phyloP scores from a whole-genome alignment of 2,113 vertebrate species.

The Ranitomeya variabilis region DNA sequence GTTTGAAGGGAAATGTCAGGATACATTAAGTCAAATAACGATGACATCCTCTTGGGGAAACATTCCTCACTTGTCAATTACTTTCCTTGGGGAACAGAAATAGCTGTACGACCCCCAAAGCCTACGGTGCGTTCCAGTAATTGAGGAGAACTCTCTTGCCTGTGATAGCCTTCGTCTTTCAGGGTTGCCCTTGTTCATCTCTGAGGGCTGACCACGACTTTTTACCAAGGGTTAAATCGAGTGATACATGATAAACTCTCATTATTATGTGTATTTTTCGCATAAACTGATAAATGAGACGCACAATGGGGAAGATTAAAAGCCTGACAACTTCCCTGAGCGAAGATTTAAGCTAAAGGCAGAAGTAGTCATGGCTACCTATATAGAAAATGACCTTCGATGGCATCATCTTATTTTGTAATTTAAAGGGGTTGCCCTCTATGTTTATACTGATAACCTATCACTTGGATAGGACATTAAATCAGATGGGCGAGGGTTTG shows the following conservation, averaged over 20 bases:
- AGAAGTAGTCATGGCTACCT: not conserved
- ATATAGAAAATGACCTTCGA: not conserved
- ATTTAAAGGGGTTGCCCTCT: too few relatives aligned
- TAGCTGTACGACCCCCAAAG: not conserved
- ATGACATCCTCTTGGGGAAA: conserved; percentile 49
- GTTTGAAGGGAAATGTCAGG: conserved; percentile 50
- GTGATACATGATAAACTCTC: not conserved
- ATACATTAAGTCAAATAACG: conserved; percentile 43
- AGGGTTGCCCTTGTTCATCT: conserved; percentile 9
- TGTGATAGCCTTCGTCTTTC: conserved; percentile 13
- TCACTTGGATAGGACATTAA: too few relatives aligned
- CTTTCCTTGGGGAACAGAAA: conserved; percentile 41
- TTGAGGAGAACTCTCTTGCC: not conserved
- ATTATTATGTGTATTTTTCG: not conserved
- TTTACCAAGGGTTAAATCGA: not conserved
- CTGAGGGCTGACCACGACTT: not conserved
- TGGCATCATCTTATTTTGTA: too few relatives aligned
- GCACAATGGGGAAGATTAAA: not conserved
- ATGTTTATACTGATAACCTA: too few relatives aligned
- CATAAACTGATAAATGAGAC: not conserved
- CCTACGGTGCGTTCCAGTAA: conserved; percentile 3
- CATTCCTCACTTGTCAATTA: conserved; percentile 45
- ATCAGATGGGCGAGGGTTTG: too few relatives aligned
- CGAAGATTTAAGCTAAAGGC: not conserved
- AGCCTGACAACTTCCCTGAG: not conserved